These are phyloP conservation scores for Charadrius vociferus DNA, from an alignment of 2,113 vertebrate genomes.

Conservation along the genomic window DNA sequence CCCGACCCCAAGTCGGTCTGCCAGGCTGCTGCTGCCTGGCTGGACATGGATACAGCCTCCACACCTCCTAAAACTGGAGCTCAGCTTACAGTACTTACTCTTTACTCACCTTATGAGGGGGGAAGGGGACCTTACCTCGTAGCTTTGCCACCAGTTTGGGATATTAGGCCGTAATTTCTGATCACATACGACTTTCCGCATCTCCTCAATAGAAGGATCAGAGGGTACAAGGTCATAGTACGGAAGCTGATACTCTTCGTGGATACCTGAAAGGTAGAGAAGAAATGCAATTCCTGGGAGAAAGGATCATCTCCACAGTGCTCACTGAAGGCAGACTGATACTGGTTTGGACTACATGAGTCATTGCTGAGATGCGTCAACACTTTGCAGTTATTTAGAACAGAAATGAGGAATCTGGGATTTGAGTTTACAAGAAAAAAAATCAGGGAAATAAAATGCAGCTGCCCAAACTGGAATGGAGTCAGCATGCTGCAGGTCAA, in stretches of 20 bases:
- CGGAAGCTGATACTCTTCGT: slow-evolving; percentile 97
- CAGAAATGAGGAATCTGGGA: neutral
- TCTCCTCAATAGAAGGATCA: slow-evolving; percentile 98
- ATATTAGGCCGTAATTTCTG: slow-evolving; percentile 95
- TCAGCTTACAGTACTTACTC: neutral
- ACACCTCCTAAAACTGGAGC: neutral
- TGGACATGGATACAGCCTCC: fast-evolving
- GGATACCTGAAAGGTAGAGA: slow-evolving; percentile 81
- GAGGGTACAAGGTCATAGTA: slow-evolving; percentile 97
- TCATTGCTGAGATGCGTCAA: slow-evolving; percentile 21
- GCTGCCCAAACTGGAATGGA: slow-evolving; percentile 1
- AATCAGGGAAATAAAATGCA: neutral
- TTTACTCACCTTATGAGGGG: fast-evolving
- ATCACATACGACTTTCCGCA: slow-evolving; percentile 99
- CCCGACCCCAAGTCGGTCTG: fast-evolving
- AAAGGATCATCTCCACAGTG: fast-evolving
- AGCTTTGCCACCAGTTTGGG: slow-evolving; percentile 99
- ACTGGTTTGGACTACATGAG: neutral
- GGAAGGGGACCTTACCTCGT: slow-evolving; percentile 82
- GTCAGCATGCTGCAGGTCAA: neutral
- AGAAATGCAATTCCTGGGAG: neutral
- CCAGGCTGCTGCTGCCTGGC: neutral
- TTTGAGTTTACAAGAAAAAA: neutral
- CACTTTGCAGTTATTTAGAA: neutral
- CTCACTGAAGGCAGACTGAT: neutral